phyloP scores from a whole-genome alignment of 2,888 invertebrate genomes.

The Loripinus fragilis region DNA sequence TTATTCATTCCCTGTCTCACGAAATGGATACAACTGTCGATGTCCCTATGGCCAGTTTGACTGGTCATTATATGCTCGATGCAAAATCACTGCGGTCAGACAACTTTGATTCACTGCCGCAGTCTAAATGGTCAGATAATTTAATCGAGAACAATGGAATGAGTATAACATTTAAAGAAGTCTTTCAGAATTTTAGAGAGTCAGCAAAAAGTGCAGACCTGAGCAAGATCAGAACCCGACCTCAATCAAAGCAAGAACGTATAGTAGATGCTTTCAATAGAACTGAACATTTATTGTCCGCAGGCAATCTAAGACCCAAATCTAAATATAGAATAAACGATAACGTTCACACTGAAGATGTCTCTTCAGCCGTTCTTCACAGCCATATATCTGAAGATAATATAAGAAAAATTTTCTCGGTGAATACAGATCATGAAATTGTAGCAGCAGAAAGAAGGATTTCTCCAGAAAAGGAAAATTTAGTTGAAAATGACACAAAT shows the following conservation, averaged over 20 bases:
- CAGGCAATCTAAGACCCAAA: constrained; percentile 50
- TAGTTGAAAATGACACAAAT: not conserved
- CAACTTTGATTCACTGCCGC: not conserved
- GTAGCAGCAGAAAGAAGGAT: not conserved
- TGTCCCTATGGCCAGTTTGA: not conserved
- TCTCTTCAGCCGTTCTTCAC: not conserved
- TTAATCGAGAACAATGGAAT: constrained; percentile 23
- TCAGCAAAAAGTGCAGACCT: not conserved
- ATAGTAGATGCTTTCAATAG: constrained; percentile 48
- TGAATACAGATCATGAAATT: not conserved
- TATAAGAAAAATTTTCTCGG: not conserved
- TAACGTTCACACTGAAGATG: not conserved
- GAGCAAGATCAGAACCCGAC: constrained; percentile 8
- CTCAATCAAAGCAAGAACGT: constrained; percentile 28
- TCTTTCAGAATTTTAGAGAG: constrained; percentile 33
- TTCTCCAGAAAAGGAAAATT: not conserved
- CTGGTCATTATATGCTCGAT: not conserved
- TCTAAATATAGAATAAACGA: constrained; percentile 35
- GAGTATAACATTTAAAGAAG: constrained; percentile 54
- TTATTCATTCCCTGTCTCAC: not conserved
- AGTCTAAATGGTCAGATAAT: constrained; percentile 3
- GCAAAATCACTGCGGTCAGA: not conserved
- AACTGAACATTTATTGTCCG: constrained; percentile 41
- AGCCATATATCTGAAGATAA: constrained; percentile 3
- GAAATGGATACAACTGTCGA: constrained; percentile 12